Base-by-base conservation (phyloP, 2,797 vertebrate species). In the Arrhamphus sclerolepis region DNA sequence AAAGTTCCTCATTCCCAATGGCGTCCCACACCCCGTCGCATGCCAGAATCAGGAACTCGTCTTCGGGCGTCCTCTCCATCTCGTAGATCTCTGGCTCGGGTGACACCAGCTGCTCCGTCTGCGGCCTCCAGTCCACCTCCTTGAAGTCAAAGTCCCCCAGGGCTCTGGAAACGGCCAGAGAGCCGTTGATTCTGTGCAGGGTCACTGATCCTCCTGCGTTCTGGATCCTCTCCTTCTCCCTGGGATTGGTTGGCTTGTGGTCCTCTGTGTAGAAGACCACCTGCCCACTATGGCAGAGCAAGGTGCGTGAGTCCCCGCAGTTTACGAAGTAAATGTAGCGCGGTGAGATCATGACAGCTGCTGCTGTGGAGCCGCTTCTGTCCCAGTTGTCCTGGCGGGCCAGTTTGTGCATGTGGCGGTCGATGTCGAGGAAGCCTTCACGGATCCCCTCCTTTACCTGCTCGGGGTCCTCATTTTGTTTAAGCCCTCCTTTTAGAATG, bases 111-210 rank as follows among this genome's bases (percentile, higher is more conserved):
- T 95, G 94, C 80, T 93, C 92, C 0, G 94, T 94, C 43, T 93
- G 90, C 0, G 91, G 74, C 65, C 93, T 88, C 93, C 93, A 93
- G 28, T 91, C 91, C 60, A 92, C 94, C 63, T 92, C 91, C 84
- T 95, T 95, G 86, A 93, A 95, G 81, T 90, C 88, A 63, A 94
- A 96, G 87, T 95, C 93, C 0, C 94, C 94, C 50, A 95, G 87
- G 0, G 93, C 92, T 13, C 93, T 87, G 14, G 94, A 96, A 34
- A 94, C 93, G 0, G 94, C 94, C 81, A 95, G 80, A 0, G 94
- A 95, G 46, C 94, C 93, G 1, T 95, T 93, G 59, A 95, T 77
- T 2, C 93, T 85, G 70, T 94, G 90, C 72, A 92, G 83, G 38
- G 84, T 90, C 73, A 95, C 92, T 0, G 90, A 93, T 77, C 94